Percentiles rank a stretch among this genome's conserved stretches.
Conservation (phyloP, 1,140 invertebrate genomes). For the Oscheius sp. region DNA sequence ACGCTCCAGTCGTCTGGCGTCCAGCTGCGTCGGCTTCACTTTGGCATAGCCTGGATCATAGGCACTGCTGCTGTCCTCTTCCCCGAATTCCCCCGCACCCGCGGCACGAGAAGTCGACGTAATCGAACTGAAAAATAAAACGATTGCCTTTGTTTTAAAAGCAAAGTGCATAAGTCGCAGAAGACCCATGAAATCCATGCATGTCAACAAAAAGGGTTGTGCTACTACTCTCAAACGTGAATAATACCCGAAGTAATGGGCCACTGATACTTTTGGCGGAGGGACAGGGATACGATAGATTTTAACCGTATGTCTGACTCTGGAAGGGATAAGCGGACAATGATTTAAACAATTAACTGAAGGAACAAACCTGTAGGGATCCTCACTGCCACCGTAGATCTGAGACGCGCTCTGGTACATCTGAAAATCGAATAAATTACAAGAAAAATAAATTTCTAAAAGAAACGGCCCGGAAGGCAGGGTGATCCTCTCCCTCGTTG, state of each 20-base stretch:
- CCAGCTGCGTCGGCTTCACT: conserved; percentile 15
- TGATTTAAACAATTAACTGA: not conserved
- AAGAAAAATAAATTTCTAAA: no score
- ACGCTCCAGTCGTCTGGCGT: not conserved
- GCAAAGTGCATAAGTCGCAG: no score
- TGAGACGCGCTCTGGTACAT: conserved; percentile 38
- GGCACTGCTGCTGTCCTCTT: conserved; percentile 29
- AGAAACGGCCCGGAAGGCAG: no score
- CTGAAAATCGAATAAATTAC: not conserved
- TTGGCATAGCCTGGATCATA: conserved; percentile 36
- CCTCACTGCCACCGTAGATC: conserved; percentile 33
- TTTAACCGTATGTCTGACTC: not conserved
- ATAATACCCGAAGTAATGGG: not conserved
- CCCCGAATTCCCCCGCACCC: conserved; percentile 14
- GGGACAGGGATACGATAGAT: not conserved
- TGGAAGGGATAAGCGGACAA: not conserved
- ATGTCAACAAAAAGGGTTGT: not conserved
- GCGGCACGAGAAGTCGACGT: conserved; percentile 13
- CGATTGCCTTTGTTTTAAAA: no score
- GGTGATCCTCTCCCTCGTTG: not conserved
- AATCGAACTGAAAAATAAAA: conserved; percentile 31
- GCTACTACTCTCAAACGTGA: not conserved
- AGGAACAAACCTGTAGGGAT: conserved; percentile 35
- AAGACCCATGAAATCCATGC: not conserved
- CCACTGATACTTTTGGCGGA: not conserved